phyloP scores from a whole-genome alignment of 2,113 vertebrate species.

The Hippocampus barbouri region DNA sequence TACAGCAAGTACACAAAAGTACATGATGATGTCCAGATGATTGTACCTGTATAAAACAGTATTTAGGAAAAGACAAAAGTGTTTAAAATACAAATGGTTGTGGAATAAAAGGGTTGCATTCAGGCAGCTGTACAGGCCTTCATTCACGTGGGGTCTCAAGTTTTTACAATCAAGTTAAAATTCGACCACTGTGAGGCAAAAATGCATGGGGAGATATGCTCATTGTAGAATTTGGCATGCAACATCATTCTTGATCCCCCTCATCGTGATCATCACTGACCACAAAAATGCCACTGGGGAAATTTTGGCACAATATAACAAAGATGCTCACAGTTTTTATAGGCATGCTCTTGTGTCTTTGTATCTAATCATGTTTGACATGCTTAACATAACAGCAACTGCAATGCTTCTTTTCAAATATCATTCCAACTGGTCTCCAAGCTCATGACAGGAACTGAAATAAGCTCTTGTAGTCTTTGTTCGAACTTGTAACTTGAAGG shows the following conservation, averaged over 20 bases:
- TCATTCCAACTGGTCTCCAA: background rate
- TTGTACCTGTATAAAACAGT: background rate
- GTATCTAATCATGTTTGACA: constrained; percentile 17
- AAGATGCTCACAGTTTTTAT: background rate
- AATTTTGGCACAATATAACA: background rate
- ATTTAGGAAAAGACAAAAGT: background rate
- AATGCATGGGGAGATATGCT: background rate
- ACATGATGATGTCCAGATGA: background rate
- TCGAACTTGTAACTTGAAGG: too few relatives aligned
- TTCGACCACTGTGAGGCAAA: background rate
- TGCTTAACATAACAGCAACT: constrained; percentile 18
- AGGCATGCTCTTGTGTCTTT: constrained; percentile 11
- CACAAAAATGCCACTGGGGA: background rate
- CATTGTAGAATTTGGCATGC: background rate
- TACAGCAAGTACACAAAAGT: too few relatives aligned
- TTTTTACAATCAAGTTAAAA: background rate
- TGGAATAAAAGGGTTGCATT: background rate
- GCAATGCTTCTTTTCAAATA: background rate
- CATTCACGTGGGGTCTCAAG: background rate
- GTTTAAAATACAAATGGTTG: background rate
- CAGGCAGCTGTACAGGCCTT: background rate
- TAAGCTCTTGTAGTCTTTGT: background rate
- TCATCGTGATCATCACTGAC: background rate
- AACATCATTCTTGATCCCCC: background rate
- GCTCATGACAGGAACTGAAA: background rate